phyloP scores from a whole-genome alignment of 2,888 invertebrate species.

The Balanococcus diminutus region DNA sequence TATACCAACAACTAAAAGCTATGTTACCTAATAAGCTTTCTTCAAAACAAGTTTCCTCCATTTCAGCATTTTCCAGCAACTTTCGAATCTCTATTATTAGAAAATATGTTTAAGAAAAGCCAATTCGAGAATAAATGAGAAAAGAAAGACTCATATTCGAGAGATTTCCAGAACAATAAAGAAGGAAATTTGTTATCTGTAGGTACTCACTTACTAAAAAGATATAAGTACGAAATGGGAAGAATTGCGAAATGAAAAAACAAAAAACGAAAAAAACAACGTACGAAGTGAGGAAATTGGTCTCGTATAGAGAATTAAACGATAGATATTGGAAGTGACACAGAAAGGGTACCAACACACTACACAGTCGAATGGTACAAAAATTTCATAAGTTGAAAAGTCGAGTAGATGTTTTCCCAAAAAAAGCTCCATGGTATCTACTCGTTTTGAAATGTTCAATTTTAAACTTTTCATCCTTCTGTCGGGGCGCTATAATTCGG shows the following conservation, averaged over 20 bases:
- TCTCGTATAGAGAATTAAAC: neutral
- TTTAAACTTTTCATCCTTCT: neutral
- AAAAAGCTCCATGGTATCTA: neutral
- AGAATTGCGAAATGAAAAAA: neutral
- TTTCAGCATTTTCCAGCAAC: neutral
- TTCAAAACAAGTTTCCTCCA: constrained; percentile 31
- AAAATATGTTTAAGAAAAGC: constrained; percentile 32
- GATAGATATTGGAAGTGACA: constrained; percentile 41
- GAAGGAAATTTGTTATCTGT: constrained; percentile 28
- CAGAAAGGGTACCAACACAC: neutral
- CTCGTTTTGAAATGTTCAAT: constrained; percentile 2
- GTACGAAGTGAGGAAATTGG: constrained; percentile 43
- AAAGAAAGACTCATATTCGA: neutral
- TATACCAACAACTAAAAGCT: neutral
- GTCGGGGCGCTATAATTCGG: neutral
- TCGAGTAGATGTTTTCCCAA: neutral
- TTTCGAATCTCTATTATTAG: neutral
- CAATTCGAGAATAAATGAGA: constrained; percentile 13
- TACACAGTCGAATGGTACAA: neutral
- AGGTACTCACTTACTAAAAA: constrained; percentile 1
- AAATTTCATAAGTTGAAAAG: constrained; percentile 26
- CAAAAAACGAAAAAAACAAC: constrained; percentile 7
- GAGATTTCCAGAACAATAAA: neutral
- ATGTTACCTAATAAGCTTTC: constrained; percentile 17
- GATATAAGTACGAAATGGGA: constrained; percentile 14